Conservation (phyloP, 2,888 invertebrate genomes). For the Acanthosepion esculentum region DNA sequence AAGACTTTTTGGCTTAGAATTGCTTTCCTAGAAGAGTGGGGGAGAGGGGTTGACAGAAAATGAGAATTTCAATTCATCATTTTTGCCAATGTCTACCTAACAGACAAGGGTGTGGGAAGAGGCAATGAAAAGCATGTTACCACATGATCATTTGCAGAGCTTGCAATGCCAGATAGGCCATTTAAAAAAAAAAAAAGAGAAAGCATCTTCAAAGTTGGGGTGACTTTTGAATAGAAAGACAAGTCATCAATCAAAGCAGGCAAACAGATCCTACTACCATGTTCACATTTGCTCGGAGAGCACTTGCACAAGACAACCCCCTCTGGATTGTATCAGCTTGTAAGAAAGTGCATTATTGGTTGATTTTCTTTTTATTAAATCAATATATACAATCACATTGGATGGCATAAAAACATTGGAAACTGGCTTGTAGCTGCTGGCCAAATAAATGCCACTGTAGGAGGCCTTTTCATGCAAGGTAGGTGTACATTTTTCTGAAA, state of each 20-base stretch:
- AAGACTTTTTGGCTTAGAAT: neutral
- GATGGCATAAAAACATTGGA: slow-evolving; percentile 46
- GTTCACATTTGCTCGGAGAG: slow-evolving; percentile 41
- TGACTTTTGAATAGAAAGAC: neutral
- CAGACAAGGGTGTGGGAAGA: neutral
- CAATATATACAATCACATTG: slow-evolving; percentile 48
- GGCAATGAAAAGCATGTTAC: neutral
- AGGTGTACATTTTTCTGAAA: slow-evolving; percentile 90
- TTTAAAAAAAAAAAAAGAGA: neutral
- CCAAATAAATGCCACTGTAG: neutral
- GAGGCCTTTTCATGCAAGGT: slow-evolving; percentile 84
- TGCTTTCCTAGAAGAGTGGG: neutral
- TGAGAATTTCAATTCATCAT: neutral
- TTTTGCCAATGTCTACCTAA: neutral
- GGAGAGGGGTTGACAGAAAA: neutral
- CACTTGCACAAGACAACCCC: slow-evolving; percentile 6
- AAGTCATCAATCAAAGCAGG: neutral
- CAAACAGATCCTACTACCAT: slow-evolving; percentile 34
- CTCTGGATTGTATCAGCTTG: slow-evolving; percentile 35
- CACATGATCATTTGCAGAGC: neutral
- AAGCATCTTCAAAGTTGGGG: neutral
- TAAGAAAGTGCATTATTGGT: slow-evolving; percentile 41
- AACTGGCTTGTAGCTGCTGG: slow-evolving; percentile 34
- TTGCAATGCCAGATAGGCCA: neutral
- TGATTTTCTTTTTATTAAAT: slow-evolving; percentile 41